Percentiles rank a stretch among this genome's conserved stretches.
phyloP scores from a whole-genome alignment of 2,797 vertebrate species.

The Premnoplex brunnescens region DNA sequence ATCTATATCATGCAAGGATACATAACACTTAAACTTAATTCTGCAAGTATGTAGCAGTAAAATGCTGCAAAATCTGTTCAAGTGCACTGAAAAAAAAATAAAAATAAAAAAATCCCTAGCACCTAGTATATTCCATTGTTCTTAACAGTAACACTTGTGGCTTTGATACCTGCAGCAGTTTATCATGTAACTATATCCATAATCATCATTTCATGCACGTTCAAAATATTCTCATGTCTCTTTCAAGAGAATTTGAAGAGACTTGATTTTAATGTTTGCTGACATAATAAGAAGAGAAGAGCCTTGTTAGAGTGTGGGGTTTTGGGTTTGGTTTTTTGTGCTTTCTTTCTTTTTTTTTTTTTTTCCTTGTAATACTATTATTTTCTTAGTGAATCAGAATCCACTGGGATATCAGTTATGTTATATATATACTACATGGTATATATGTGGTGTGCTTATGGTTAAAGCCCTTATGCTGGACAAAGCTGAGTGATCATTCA shows the following conservation, averaged over 20 bases:
- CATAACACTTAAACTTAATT: not conserved
- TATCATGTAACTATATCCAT: not conserved
- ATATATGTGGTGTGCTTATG: not conserved
- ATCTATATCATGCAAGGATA: not conserved
- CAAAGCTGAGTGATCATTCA: not conserved
- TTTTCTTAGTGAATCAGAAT: not conserved
- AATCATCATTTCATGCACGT: not conserved
- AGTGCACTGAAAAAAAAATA: not conserved
- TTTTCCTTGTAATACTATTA: not conserved
- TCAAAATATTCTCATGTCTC: not conserved
- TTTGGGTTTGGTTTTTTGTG: not conserved
- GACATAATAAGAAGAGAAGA: not conserved
- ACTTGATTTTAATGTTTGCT: not conserved
- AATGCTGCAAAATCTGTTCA: not conserved
- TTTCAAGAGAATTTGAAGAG: not conserved
- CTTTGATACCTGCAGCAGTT: not conserved
- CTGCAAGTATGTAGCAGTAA: not conserved
- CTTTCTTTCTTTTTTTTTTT: too few species aligned
- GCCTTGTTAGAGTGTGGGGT: fast-evolving
- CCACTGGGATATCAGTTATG: not conserved
- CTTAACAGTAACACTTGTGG: not conserved
- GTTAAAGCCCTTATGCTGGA: not conserved
- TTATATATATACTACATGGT: not conserved
- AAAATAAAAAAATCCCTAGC: not conserved
- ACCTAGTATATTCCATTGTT: not conserved